phyloP scores from a whole-genome alignment of 2,888 invertebrate genomes.

The Phengaris alcon region DNA sequence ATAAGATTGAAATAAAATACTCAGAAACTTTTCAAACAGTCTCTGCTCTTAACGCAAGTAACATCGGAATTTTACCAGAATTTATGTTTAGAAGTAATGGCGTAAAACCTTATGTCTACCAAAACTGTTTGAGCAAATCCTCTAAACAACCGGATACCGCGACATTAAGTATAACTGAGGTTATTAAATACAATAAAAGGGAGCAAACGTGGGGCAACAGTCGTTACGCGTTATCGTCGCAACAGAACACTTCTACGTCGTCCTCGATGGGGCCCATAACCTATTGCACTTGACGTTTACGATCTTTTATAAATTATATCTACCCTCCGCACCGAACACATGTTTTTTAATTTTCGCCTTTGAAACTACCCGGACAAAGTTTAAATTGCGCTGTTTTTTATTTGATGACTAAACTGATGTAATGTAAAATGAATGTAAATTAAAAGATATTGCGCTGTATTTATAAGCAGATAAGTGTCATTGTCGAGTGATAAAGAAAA shows the following conservation, averaged over 20 bases:
- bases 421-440: constrained; percentile 29
- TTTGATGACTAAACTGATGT: constrained; percentile 1
- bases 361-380: not conserved
- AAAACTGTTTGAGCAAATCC: not conserved
- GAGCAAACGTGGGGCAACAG: constrained; percentile 42
- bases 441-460: constrained; percentile 25
- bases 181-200: constrained; percentile 38
- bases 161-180: constrained; percentile 34
- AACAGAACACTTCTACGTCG: constrained; percentile 72
- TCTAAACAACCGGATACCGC: not conserved
- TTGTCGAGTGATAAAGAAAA: constrained; percentile 27
- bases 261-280: constrained; percentile 69
- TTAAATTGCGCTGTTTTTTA: not conserved
- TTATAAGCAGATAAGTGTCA: constrained; percentile 23
- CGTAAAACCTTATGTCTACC: not conserved
- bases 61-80: too few relatives aligned
- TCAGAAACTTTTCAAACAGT: too few relatives aligned
- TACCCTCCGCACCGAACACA: constrained; percentile 3
- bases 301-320: constrained; percentile 40
- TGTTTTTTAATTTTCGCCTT: not conserved
- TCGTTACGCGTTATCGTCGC: constrained; percentile 65
- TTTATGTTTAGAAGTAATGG: not conserved
- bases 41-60: too few relatives aligned
- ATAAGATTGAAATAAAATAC: constrained; percentile 7
- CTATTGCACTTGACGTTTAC: constrained; percentile 65